A percentile compares a stretch with the other conserved stretches of the same genome.
phyloP scores from a whole-genome alignment of 2,888 invertebrate species.

The Saturnia pavonia region DNA sequence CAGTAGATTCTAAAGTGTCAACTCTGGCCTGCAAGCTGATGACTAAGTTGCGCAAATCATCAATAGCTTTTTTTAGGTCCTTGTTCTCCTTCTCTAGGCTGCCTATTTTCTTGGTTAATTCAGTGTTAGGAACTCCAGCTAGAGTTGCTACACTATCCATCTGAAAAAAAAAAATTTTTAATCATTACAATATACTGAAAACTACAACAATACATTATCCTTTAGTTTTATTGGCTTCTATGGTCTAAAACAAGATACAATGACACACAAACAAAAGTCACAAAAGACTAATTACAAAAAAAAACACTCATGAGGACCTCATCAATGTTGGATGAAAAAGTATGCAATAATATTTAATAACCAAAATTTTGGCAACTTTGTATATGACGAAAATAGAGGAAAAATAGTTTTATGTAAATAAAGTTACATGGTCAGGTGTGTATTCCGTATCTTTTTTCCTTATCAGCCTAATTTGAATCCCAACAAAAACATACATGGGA shows the following conservation, averaged over 20 bases:
- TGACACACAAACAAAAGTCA: too few species aligned
- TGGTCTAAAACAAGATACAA: too few species aligned
- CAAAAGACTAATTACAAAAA: too few species aligned
- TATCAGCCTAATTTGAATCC: not conserved
- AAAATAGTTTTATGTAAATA: not conserved
- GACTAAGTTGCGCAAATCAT: slow-evolving; percentile 71
- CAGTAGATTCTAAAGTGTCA: slow-evolving; percentile 60
- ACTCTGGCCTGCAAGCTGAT: slow-evolving; percentile 75
- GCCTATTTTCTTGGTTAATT: slow-evolving; percentile 79
- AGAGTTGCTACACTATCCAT: slow-evolving; percentile 84
- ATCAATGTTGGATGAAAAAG: too few species aligned
- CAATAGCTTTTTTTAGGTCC: slow-evolving; percentile 73
- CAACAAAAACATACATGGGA: too few species aligned
- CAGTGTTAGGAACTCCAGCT: slow-evolving; percentile 79
- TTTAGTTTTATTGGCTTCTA: too few species aligned
- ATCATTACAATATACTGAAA: not conserved
- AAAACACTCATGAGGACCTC: too few species aligned
- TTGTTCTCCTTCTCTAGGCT: slow-evolving; percentile 82
- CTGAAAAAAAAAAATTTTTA: slow-evolving; percentile 68
- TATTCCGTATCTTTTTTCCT: not conserved
- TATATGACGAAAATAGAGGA: too few species aligned
- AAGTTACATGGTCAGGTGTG: not conserved
- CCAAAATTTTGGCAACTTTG: not conserved
- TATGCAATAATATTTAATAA: not conserved
- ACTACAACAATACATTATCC: too few species aligned